These are phyloP conservation scores for Oscheius sp. DNA, from an alignment of 1,140 invertebrate species.

Conservation along the genomic window DNA sequence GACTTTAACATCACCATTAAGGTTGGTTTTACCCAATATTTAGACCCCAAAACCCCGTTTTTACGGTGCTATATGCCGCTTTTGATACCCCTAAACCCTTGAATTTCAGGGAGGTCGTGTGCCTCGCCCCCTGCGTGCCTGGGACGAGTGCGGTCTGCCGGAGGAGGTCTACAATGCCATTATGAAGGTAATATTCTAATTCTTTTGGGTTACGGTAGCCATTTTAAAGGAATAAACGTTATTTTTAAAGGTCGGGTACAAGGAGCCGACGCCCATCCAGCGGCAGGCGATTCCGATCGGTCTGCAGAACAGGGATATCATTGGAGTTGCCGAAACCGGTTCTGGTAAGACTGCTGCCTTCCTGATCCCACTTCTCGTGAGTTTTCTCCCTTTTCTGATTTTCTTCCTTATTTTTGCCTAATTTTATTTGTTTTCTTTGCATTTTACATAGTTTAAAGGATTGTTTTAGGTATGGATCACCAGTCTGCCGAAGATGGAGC, in stretches of 20 bases:
- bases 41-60: no score
- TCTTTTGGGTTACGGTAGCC: background rate
- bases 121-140: constrained; percentile 88
- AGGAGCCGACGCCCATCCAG: constrained; percentile 98
- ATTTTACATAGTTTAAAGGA: background rate
- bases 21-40: background rate
- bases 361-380: constrained; percentile 83
- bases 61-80: no score
- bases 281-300: constrained; percentile 98
- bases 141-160: constrained; percentile 90
- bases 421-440: background rate
- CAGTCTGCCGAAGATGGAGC: constrained; percentile 88
- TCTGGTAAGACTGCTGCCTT: constrained; percentile 98
- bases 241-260: constrained; percentile 83
- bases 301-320: constrained; percentile 94
- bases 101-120: constrained; percentile 75
- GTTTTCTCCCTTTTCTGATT: background rate
- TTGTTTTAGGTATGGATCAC: constrained; percentile 80
- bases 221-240: background rate
- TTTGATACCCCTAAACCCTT: no score
- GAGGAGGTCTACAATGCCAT: constrained; percentile 70
- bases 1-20: constrained; percentile 99
- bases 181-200: constrained; percentile 76
- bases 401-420: background rate
- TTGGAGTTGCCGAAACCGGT: constrained; percentile 97